These are phyloP conservation scores for Piprites chloris DNA, from an alignment of 2,113 vertebrate genomes.

Conservation along the genomic window DNA sequence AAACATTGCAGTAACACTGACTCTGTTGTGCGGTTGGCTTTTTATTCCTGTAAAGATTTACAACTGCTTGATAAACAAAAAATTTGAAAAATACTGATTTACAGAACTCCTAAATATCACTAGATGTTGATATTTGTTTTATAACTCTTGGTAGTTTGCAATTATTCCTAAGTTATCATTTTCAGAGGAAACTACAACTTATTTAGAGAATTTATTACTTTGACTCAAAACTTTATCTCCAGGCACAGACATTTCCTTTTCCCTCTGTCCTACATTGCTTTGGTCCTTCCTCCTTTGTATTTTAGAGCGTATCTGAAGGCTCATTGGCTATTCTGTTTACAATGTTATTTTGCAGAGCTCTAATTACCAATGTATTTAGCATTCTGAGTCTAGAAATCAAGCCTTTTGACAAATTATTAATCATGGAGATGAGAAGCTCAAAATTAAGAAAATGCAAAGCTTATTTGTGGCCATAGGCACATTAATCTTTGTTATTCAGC, in stretches of 20 bases:
- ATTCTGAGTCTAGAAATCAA: neutral
- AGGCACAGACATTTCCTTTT: neutral
- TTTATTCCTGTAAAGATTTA: neutral
- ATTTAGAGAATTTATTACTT: neutral
- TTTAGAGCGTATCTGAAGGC: neutral
- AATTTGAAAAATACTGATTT: neutral
- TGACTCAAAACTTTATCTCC: neutral
- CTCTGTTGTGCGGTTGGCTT: accelerated
- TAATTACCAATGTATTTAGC: neutral
- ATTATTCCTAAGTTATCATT: neutral
- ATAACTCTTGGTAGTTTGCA: neutral
- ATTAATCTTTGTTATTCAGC: neutral
- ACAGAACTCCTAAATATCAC: neutral
- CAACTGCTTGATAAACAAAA: neutral
- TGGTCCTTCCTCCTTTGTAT: neutral
- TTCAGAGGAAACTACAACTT: neutral
- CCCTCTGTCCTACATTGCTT: neutral
- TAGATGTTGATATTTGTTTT: neutral
- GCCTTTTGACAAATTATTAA: constrained; percentile 42
- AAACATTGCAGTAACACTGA: neutral
- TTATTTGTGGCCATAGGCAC: neutral
- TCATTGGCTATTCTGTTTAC: neutral
- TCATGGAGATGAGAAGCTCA: neutral
- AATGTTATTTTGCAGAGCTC: neutral
- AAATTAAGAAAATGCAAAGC: neutral